These are phyloP conservation scores for Grapholita molesta DNA, from an alignment of 1,140 invertebrate genomes.

Conservation along the genomic window DNA sequence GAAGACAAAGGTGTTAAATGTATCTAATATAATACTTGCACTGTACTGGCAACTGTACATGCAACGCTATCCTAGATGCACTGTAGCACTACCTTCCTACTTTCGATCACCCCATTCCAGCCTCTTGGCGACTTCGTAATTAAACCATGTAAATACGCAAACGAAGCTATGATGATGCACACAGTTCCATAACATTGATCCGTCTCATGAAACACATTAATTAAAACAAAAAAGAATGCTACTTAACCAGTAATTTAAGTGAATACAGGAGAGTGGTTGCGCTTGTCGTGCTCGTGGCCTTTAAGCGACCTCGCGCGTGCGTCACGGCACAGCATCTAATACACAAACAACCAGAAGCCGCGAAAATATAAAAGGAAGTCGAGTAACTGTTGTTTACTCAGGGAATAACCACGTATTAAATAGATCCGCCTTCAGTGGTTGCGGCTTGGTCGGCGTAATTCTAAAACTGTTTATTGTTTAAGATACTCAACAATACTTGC, in stretches of 20 bases:
- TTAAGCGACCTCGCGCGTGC: not conserved
- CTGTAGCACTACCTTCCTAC: too few relatives aligned
- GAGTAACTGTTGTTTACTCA: not conserved
- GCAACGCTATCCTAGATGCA: too few relatives aligned
- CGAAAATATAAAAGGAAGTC: constrained; percentile 9
- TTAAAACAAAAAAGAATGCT: not conserved
- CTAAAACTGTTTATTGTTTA: too few relatives aligned
- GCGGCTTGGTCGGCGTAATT: not conserved
- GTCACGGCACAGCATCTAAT: constrained; percentile 9
- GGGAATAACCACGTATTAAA: not conserved
- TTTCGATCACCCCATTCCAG: too few relatives aligned
- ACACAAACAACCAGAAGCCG: constrained; percentile 6
- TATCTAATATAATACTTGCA: too few relatives aligned
- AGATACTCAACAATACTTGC: not conserved
- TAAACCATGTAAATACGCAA: not conserved
- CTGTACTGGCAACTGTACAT: too few relatives aligned
- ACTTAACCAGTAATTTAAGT: constrained; percentile 17
- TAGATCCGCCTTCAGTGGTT: not conserved
- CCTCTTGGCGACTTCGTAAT: too few relatives aligned
- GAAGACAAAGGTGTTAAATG: too few relatives aligned
- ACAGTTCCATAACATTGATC: not conserved
- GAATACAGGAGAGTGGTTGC: constrained; percentile 12
- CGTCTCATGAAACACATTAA: not conserved
- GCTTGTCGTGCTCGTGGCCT: not conserved
- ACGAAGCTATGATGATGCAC: not conserved